phyloP scores from a whole-genome alignment of 2,888 invertebrate species.

The Plutella xylostella region DNA sequence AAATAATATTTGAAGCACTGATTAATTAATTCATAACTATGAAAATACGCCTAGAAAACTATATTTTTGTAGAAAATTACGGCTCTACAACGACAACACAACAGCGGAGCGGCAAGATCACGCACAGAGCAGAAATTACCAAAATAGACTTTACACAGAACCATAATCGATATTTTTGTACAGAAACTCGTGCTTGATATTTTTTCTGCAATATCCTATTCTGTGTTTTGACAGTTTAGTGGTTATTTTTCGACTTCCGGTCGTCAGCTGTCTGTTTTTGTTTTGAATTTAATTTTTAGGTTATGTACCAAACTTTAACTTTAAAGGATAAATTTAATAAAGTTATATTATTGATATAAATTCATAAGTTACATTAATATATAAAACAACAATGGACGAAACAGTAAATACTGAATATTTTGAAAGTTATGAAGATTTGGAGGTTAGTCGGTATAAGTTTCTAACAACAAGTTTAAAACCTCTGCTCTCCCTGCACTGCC shows the following conservation, averaged over 20 bases:
- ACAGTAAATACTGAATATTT: slow-evolving; percentile 66
- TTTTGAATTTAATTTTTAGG: neutral
- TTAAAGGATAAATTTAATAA: neutral
- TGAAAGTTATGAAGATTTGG: slow-evolving; percentile 78
- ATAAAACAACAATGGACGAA: neutral
- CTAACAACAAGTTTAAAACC: neutral
- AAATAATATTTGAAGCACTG: too few species aligned
- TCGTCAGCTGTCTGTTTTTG: neutral
- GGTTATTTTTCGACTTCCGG: too few species aligned
- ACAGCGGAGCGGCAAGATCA: too few species aligned
- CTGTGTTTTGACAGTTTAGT: too few species aligned
- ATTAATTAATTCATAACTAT: too few species aligned
- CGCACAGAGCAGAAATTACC: too few species aligned
- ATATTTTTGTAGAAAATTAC: too few species aligned
- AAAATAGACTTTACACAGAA: too few species aligned
- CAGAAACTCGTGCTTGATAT: neutral
- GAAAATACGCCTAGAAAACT: too few species aligned
- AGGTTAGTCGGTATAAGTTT: slow-evolving; percentile 64
- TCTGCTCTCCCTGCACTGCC: neutral
- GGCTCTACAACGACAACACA: too few species aligned
- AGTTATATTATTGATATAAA: neutral
- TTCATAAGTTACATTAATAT: neutral
- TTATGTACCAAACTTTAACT: neutral
- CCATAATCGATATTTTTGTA: neutral
- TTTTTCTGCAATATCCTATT: too few species aligned